Evolutionary conservation across 2,797 vertebrate genomes (phyloP).

Genomic region (Valencia hispanica): DNA sequence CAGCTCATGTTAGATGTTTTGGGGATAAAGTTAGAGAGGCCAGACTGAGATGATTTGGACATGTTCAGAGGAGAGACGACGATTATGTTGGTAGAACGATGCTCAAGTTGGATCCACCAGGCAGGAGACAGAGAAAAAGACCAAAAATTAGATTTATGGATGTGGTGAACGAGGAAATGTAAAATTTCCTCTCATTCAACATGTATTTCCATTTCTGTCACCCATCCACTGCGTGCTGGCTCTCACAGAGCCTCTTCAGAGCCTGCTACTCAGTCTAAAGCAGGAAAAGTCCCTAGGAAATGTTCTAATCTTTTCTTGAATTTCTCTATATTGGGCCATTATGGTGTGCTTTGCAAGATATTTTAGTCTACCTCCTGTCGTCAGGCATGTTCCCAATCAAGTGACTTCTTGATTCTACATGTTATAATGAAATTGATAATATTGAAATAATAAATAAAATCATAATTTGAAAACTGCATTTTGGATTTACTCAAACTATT

Average conservation of each 20-base stretch:
- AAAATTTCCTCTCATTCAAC: conserved; percentile 58
- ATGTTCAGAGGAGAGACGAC: too few species aligned
- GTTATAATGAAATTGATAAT: neutral
- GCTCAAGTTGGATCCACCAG: too few species aligned
- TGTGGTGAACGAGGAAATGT: too few species aligned
- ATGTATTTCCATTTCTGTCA: conserved; percentile 57
- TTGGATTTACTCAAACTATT: neutral
- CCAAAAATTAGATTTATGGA: too few species aligned
- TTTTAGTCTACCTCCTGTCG: neutral
- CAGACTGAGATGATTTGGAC: too few species aligned
- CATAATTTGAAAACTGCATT: neutral
- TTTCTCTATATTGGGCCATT: neutral
- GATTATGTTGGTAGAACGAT: too few species aligned
- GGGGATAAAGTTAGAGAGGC: too few species aligned
- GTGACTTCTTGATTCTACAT: neutral
- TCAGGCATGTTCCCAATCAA: neutral
- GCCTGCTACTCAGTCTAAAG: conserved; percentile 88
- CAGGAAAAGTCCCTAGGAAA: conserved; percentile 90
- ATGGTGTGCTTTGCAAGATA: neutral
- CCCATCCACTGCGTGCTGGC: conserved; percentile 42
- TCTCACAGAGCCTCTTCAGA: conserved; percentile 83
- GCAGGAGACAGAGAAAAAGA: too few species aligned
- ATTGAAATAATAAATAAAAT: neutral
- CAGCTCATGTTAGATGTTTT: too few species aligned
- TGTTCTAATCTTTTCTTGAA: neutral